phyloP scores from a whole-genome alignment of 2,888 invertebrate genomes.

The Nephrotoma flavescens region DNA sequence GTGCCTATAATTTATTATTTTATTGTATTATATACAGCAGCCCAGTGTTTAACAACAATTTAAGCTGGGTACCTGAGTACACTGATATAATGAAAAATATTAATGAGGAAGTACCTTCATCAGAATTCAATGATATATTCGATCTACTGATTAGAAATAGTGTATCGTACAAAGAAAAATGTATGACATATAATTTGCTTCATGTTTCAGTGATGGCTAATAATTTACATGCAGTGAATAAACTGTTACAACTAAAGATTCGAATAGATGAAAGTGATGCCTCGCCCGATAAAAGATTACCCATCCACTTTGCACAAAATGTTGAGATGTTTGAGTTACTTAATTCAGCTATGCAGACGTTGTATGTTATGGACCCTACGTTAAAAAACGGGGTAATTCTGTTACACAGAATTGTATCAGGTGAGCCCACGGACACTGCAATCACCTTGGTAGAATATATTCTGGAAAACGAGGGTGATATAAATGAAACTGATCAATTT shows the following conservation, averaged over 20 bases:
- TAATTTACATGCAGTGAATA: background rate
- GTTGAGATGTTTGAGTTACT: background rate
- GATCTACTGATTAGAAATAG: background rate
- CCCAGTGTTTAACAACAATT: background rate
- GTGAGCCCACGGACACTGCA: background rate
- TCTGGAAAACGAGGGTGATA: background rate
- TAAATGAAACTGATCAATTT: background rate
- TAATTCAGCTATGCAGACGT: background rate
- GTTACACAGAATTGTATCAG: background rate
- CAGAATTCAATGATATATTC: background rate
- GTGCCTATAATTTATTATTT: background rate
- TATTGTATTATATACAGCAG: background rate
- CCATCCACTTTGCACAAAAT: background rate
- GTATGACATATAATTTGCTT: background rate
- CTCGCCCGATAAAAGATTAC: background rate
- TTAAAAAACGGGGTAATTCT: background rate
- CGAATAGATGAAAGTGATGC: background rate
- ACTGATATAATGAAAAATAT: background rate
- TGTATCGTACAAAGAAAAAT: background rate
- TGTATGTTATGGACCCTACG: background rate
- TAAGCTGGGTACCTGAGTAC: background rate
- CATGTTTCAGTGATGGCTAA: background rate
- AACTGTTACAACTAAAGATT: background rate
- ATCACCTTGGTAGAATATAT: background rate
- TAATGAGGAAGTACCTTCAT: background rate